phyloP scores from a whole-genome alignment of 2,113 vertebrate genomes.

The Dasyprocta punctata region DNA sequence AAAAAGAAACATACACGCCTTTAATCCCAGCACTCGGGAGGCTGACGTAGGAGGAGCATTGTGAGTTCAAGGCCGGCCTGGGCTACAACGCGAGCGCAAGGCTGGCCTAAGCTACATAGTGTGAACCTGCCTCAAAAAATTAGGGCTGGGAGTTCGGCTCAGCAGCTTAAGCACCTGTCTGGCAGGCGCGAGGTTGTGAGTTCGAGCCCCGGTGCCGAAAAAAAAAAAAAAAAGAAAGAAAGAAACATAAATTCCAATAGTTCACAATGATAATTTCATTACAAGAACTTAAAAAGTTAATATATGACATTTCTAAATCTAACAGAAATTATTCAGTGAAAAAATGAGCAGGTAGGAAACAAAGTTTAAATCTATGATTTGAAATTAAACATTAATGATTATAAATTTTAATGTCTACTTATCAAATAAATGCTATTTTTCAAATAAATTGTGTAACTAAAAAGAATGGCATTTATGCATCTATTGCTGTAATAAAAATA shows the following conservation, averaged over 20 bases:
- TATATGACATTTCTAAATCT: neutral
- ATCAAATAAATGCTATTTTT: constrained; percentile 16
- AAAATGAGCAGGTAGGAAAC: constrained; percentile 29
- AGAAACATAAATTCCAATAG: neutral
- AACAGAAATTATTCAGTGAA: neutral
- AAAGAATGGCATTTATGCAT: neutral
- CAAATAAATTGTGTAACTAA: neutral
- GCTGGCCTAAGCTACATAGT: too few species aligned
- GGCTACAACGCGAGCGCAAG: too few species aligned
- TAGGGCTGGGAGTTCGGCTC: too few species aligned
- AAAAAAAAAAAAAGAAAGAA: too few species aligned
- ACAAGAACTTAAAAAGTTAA: neutral
- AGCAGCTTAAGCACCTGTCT: too few species aligned
- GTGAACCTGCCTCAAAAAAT: too few species aligned
- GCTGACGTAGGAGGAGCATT: too few species aligned
- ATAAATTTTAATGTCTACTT: neutral
- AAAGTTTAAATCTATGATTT: constrained; percentile 12
- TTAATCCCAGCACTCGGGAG: too few species aligned
- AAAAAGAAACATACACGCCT: constrained; percentile 24
- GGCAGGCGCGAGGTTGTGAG: too few species aligned
- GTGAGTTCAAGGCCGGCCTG: too few species aligned
- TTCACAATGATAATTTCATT: constrained; percentile 32
- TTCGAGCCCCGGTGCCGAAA: too few species aligned
- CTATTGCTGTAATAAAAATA: neutral
- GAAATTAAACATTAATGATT: constrained; percentile 13